Base-by-base conservation (phyloP, 1,140 invertebrate genomes). In the Drosophila orena region DNA sequence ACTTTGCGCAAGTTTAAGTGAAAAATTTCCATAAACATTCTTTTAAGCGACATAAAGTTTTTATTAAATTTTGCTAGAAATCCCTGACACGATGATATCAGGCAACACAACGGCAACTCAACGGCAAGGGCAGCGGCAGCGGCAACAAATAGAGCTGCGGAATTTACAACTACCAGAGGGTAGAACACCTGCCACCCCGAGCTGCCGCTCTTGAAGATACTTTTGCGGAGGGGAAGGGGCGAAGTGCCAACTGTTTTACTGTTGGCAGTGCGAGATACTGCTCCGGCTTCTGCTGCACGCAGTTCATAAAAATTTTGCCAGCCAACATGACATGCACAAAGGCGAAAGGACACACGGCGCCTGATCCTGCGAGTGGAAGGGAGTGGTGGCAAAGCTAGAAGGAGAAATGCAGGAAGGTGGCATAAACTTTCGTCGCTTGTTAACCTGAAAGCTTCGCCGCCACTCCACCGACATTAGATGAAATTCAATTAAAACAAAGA, bases 11-110 rank as follows among this genome's bases (percentile, higher is more conserved):
- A 91, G 83, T 91, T 91, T 91, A 91, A 91, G 88, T 91, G 88
- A 91, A 91, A 91, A 91, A 91, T 91, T 91, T 91, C 88, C 89
- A 91, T 91, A 91, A 91, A 91, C 88, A 91, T 91, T 91, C 88
- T 91, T 91, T 91, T 91, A 91, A 91, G 83, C 83, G 79, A 91
- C 88, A 91, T 91, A 91, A 91, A 91, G 88, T 91, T 91, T 90
- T 89, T 90, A 91, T 91, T 90, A 91, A 90, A 90, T 91, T 90
- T 90, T 90, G 79, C 84, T 90, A 84, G 85, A 89, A 90, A 73
- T 75, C 77, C 61, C 71, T 74, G 61, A 77, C 69, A 78, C 70
- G 77, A 73, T 78, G 71, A 76, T 76, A 76, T 76, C 72, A 76
- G 72, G 60, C 73, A 81, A 72, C 55, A 46, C 50, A 56, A 47